Conservation (phyloP, 2,797 vertebrate genomes). For the Halcyon badia region DNA sequence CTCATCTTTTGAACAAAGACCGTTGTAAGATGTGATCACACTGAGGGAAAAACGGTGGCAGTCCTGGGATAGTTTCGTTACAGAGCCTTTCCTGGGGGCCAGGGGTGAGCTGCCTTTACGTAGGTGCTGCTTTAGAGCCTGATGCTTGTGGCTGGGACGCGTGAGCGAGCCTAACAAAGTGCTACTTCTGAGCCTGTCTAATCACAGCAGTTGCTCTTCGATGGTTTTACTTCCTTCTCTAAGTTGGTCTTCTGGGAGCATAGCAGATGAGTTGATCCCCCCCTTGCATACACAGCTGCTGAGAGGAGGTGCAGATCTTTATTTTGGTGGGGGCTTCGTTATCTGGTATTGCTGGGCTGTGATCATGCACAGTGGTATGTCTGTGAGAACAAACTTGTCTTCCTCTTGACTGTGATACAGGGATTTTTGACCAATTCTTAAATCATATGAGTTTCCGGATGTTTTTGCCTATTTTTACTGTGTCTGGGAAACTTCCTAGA, state of each 20-base stretch:
- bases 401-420: not conserved
- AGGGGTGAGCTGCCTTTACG: accelerated
- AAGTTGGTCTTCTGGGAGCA: not conserved
- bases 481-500: not conserved
- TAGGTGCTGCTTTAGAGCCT: not conserved
- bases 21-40: accelerated
- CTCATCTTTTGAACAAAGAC: accelerated
- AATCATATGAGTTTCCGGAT: not conserved
- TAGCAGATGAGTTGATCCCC: not conserved
- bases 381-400: not conserved
- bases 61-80: not conserved
- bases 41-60: accelerated
- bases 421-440: not conserved
- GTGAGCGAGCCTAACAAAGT: not conserved
- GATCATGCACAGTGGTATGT: too few relatives aligned
- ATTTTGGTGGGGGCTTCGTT: not conserved
- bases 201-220: not conserved
- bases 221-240: not conserved
- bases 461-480: not conserved
- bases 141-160: too few relatives aligned
- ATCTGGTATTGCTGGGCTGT: not conserved
- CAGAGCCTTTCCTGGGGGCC: not conserved
- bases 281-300: not conserved
- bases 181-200: not conserved
- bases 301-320: not conserved